A percentile compares a stretch with the other conserved stretches of the same genome.
Conservation (phyloP, 2,888 invertebrate genomes). For the Drosophila merina region DNA sequence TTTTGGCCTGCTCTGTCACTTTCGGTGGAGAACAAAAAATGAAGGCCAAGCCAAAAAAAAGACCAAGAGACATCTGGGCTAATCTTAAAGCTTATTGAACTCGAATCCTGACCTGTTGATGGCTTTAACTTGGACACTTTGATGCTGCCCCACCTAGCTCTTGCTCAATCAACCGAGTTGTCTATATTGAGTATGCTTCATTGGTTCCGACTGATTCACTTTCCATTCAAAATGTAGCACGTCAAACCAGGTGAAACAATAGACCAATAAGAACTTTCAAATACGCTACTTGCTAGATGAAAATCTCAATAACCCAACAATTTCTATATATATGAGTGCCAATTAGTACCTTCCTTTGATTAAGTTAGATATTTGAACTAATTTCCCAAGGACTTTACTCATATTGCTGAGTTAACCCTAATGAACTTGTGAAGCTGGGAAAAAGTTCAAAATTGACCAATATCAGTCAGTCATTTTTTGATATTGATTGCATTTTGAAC, state of each 20-base stretch:
- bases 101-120: conserved; percentile 36
- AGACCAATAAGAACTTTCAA: neutral
- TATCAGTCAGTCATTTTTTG: conserved; percentile 30
- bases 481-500: conserved; percentile 58
- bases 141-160: conserved; percentile 6
- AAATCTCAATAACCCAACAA: neutral
- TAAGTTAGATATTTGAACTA: no score
- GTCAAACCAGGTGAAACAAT: conserved; percentile 10
- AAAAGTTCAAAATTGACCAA: conserved; percentile 15
- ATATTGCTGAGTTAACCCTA: conserved; percentile 18
- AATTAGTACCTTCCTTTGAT: neutral
- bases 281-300: neutral
- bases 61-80: conserved; percentile 32
- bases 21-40: neutral
- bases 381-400: neutral
- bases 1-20: conserved; percentile 4
- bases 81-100: conserved; percentile 40
- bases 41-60: conserved; percentile 11
- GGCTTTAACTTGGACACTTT: conserved; percentile 18
- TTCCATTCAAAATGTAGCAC: conserved; percentile 9
- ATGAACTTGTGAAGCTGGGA: conserved; percentile 41
- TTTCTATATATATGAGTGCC: neutral
- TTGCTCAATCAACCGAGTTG: conserved; percentile 47
- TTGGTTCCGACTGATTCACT: conserved; percentile 39
- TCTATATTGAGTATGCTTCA: conserved; percentile 30